phyloP scores from a whole-genome alignment of 2,888 invertebrate genomes.

The Anagyrus pseudococci region DNA sequence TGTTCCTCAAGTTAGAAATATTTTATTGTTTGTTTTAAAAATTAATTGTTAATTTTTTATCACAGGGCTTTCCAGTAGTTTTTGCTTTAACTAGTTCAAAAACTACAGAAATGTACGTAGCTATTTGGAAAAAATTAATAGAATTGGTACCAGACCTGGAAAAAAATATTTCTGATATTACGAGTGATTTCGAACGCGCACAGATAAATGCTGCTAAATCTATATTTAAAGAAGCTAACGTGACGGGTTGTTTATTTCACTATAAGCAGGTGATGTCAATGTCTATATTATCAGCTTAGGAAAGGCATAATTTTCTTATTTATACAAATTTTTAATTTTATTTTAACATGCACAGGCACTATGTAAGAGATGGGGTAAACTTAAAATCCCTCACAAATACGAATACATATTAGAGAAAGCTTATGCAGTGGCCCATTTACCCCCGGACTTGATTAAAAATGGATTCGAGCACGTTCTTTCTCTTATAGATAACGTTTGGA shows the following conservation, averaged over 20 bases:
- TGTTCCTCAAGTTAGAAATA: too few relatives aligned
- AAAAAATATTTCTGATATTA: not conserved
- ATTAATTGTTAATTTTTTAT: too few relatives aligned
- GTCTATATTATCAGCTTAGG: not conserved
- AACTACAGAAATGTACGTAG: not conserved
- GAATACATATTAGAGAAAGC: constrained; percentile 6
- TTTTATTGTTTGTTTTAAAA: too few relatives aligned
- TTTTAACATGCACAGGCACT: not conserved
- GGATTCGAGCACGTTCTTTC: not conserved
- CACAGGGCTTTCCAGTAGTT: not conserved
- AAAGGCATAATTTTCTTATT: not conserved
- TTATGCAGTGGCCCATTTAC: constrained; percentile 6
- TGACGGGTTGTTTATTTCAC: not conserved
- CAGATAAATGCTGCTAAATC: not conserved
- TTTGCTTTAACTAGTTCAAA: not conserved
- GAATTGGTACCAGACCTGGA: not conserved
- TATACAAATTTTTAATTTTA: not conserved
- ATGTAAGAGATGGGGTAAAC: constrained; percentile 1
- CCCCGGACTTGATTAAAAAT: not conserved
- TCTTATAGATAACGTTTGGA: not conserved
- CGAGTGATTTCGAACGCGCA: not conserved
- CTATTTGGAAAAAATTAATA: not conserved
- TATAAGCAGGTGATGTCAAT: not conserved
- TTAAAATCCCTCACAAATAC: not conserved
- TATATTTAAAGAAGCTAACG: not conserved